Evolutionary conservation across 2,113 vertebrate genomes (phyloP).

Genomic region (Spheniscus mendiculus): DNA sequence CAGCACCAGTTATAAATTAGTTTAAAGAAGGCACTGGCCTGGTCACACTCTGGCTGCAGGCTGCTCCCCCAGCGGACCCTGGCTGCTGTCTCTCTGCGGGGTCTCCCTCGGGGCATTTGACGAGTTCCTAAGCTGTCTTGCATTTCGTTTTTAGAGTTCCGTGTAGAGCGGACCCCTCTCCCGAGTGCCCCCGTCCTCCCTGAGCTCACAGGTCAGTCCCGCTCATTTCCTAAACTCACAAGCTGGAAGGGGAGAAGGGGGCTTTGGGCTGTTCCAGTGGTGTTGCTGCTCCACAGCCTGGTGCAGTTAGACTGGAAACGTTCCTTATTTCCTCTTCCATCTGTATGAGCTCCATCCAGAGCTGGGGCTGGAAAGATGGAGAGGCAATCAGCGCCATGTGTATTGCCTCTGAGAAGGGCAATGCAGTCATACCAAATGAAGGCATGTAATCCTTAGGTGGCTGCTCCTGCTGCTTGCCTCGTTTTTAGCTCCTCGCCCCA

Average conservation of each 20-base stretch:
- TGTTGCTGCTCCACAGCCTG: not conserved
- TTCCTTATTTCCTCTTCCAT: not conserved
- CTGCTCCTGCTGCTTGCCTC: not conserved
- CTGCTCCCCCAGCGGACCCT: not conserved
- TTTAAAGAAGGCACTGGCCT: not conserved
- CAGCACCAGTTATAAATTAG: slow-evolving; percentile 30
- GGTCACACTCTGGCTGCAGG: not conserved
- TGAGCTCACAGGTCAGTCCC: slow-evolving; percentile 98
- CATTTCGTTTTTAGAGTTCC: slow-evolving; percentile 99
- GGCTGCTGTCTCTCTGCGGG: slow-evolving; percentile 5
- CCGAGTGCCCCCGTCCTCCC: slow-evolving; percentile 99
- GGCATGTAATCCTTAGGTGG: not conserved
- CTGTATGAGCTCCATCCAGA: not conserved
- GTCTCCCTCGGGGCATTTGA: not conserved
- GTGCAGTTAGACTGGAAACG: not conserved
- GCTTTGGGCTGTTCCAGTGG: slow-evolving; percentile 46
- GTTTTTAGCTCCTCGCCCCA: not conserved
- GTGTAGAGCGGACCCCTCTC: slow-evolving; percentile 99
- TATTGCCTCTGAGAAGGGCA: slow-evolving; percentile 10
- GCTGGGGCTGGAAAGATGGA: not conserved
- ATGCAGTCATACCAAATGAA: not conserved
- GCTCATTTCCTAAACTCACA: slow-evolving; percentile 83
- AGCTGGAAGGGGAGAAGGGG: slow-evolving; percentile 74
- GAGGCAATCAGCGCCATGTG: slow-evolving; percentile 2
- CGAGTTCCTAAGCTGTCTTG: slow-evolving; percentile 81